phyloP scores from a whole-genome alignment of 2,888 invertebrate species.

The Melipona bicolor region DNA sequence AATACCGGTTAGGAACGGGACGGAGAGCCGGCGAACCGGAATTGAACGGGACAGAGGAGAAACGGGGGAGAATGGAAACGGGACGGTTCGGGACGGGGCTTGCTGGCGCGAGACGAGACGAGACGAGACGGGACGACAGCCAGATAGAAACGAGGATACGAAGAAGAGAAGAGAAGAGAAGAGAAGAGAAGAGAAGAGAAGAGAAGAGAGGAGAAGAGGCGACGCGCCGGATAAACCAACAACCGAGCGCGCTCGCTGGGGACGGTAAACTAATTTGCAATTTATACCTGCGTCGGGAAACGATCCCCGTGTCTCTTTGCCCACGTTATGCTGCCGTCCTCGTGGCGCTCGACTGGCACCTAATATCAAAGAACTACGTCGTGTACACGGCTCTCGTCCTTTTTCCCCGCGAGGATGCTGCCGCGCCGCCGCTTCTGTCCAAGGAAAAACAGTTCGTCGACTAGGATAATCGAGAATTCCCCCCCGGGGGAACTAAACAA shows the following conservation, averaged over 20 bases:
- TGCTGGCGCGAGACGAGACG: background rate
- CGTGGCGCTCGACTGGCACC: constrained; percentile 36
- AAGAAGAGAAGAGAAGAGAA: too few relatives aligned
- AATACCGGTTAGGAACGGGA: constrained; percentile 3
- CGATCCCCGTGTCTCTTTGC: constrained; percentile 39
- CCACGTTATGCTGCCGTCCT: constrained; percentile 15
- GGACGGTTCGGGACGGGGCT: background rate
- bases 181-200: background rate
- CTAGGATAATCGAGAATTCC: constrained; percentile 13
- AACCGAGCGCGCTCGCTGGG: constrained; percentile 57
- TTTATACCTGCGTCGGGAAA: constrained; percentile 64
- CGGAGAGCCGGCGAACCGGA: background rate
- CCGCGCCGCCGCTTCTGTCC: background rate
- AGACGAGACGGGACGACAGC: background rate
- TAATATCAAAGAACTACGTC: constrained; percentile 47
- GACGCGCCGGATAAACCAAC: constrained; percentile 65
- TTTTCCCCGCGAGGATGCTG: constrained; percentile 3
- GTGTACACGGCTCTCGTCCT: constrained; percentile 3
- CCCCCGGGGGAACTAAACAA: background rate
- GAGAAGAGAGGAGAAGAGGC: background rate
- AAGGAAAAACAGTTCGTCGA: background rate
- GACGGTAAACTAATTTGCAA: constrained; percentile 73
- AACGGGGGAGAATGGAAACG: background rate
- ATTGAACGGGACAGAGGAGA: background rate
- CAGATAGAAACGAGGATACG: background rate